Percentiles rank a stretch among this genome's conserved stretches.
These are phyloP conservation scores for Erannis defoliaria DNA, from an alignment of 2,888 invertebrate species.

Conservation along the genomic window DNA sequence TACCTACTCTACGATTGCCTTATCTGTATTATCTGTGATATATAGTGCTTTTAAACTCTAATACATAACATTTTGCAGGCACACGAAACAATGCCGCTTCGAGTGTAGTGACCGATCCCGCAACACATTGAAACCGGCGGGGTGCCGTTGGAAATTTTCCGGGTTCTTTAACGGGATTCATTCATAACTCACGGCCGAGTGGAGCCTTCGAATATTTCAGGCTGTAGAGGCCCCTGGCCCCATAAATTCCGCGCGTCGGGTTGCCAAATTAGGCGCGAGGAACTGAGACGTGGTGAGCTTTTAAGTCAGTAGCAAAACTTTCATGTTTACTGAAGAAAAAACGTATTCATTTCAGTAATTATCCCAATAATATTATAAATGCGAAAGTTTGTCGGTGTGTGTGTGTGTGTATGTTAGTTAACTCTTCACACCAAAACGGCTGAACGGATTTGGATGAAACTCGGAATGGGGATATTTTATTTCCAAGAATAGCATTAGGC, in stretches of 20 bases:
- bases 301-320: constrained; percentile 26
- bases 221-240: constrained; percentile 72
- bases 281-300: constrained; percentile 62
- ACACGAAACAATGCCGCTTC: constrained; percentile 39
- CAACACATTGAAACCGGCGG: constrained; percentile 53
- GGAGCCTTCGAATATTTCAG: constrained; percentile 86
- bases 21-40: too few species aligned
- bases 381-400: too few species aligned
- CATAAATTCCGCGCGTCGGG: constrained; percentile 86
- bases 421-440: too few species aligned
- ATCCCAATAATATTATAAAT: neutral
- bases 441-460: too few species aligned
- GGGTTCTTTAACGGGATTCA: constrained; percentile 85
- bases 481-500: too few species aligned
- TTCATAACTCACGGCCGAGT: constrained; percentile 86
- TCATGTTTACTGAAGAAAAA: neutral
- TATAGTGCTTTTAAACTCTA: constrained; percentile 3
- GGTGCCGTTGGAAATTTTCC: constrained; percentile 83
- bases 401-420: too few species aligned
- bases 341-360: too few species aligned
- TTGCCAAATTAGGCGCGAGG: constrained; percentile 86
- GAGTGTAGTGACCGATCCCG: constrained; percentile 50
- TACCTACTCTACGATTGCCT: too few species aligned
- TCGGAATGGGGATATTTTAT: too few species aligned
- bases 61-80: constrained; percentile 6